A percentile compares a stretch with the other conserved stretches of the same genome.
phyloP scores from a whole-genome alignment of 2,113 vertebrate genomes.

The Phylloscopus trochilus region DNA sequence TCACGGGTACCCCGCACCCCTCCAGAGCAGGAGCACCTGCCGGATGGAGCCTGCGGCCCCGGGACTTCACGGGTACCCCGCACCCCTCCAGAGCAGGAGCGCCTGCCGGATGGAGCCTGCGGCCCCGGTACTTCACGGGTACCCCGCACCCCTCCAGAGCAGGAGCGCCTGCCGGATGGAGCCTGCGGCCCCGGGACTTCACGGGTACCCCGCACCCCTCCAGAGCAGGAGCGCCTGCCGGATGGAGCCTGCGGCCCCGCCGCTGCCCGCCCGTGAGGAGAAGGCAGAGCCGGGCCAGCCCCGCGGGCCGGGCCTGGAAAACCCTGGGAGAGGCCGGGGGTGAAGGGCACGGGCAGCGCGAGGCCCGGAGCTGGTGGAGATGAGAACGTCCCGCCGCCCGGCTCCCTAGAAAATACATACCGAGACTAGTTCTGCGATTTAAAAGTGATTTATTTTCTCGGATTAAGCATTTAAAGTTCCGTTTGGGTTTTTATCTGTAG shows the following conservation, averaged over 20 bases:
- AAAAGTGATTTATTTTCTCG: constrained; percentile 19
- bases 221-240: background rate
- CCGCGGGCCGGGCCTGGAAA: background rate
- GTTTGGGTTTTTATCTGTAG: background rate
- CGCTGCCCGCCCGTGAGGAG: background rate
- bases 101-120: background rate
- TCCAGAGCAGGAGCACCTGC: accelerated
- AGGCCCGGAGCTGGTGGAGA: accelerated
- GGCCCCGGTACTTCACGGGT: too few relatives aligned
- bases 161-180: background rate
- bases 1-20: background rate
- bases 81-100: accelerated
- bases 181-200: background rate
- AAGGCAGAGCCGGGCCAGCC: background rate
- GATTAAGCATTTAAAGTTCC: background rate
- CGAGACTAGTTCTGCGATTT: background rate
- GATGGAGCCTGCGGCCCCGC: background rate
- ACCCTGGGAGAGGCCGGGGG: accelerated
- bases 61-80: too few relatives aligned
- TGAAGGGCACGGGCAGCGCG: background rate
- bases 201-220: accelerated
- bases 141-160: accelerated
- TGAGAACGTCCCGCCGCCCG: accelerated
- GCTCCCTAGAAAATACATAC: background rate
- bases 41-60: background rate